phyloP scores from a whole-genome alignment of 2,888 invertebrate genomes.

The Noctua janthina region DNA sequence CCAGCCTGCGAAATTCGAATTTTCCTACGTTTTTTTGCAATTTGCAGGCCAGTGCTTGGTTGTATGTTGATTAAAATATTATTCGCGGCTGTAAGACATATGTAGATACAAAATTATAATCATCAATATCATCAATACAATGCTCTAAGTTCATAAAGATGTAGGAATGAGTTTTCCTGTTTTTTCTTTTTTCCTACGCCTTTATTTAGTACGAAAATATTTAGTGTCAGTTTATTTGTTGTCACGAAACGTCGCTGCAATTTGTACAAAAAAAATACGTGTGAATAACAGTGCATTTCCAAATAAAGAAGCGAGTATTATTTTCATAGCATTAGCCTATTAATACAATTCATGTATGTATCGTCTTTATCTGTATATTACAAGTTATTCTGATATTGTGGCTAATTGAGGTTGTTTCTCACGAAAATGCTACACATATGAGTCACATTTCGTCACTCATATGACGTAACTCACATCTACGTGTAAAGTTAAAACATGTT shows the following conservation, averaged over 20 bases:
- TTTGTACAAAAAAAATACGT: slow-evolving; percentile 22
- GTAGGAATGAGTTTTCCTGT: too few species aligned
- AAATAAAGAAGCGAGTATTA: slow-evolving; percentile 31
- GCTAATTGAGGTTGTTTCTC: slow-evolving; percentile 12
- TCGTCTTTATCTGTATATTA: slow-evolving; percentile 22
- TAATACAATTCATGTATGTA: slow-evolving; percentile 23
- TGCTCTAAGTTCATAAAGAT: too few species aligned
- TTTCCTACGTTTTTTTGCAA: too few species aligned
- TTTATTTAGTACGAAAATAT: too few species aligned
- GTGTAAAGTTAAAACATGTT: slow-evolving; percentile 27
- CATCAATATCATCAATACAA: not conserved
- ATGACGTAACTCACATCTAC: not conserved
- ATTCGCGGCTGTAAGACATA: slow-evolving; percentile 16
- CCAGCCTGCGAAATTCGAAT: too few species aligned
- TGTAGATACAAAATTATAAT: slow-evolving; percentile 8
- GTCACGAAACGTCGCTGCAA: slow-evolving; percentile 25
- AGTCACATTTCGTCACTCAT: slow-evolving; percentile 28
- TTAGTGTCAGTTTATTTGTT: not conserved
- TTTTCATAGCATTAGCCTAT: slow-evolving; percentile 21
- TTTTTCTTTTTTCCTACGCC: too few species aligned
- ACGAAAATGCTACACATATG: slow-evolving; percentile 24
- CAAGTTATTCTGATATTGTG: slow-evolving; percentile 35
- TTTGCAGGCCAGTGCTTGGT: not conserved
- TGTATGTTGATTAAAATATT: slow-evolving; percentile 22
- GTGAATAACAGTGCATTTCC: slow-evolving; percentile 32